These are phyloP conservation scores for Phymatocera aterrima DNA, from an alignment of 2,888 invertebrate genomes.

Conservation along the genomic window DNA sequence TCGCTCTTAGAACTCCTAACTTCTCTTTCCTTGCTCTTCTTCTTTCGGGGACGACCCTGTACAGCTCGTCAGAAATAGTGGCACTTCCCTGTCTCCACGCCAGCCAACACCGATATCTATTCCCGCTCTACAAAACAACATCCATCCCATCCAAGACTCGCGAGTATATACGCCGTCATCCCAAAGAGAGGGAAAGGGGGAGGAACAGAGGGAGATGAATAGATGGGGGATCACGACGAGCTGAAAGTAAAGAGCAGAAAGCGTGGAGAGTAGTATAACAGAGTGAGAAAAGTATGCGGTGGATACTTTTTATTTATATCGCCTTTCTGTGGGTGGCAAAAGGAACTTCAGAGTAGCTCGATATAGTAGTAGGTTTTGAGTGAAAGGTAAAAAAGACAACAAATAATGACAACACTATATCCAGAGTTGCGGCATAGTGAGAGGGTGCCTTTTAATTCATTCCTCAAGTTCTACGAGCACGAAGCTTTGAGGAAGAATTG, in stretches of 20 bases:
- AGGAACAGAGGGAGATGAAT: not conserved
- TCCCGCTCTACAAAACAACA: constrained; percentile 74
- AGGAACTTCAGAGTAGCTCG: no score
- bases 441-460: not conserved
- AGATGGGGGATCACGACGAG: constrained; percentile 11
- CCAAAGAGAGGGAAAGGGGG: not conserved
- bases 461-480: not conserved
- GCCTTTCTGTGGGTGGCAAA: constrained; percentile 10
- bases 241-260: constrained; percentile 14
- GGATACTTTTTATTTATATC: constrained; percentile 33
- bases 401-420: no score
- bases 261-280: not conserved
- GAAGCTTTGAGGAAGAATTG: not conserved
- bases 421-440: no score
- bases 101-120: constrained; percentile 77
- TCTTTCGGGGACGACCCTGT: constrained; percentile 47
- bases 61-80: constrained; percentile 74
- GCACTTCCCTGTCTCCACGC: constrained; percentile 72
- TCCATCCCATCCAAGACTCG: constrained; percentile 59
- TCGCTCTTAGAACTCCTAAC: no score
- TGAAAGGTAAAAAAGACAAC: not conserved
- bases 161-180: not conserved
- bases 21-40: no score
- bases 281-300: constrained; percentile 19
- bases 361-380: no score